These are phyloP conservation scores for Coecobrya sp. DNA, from an alignment of 2,888 invertebrate genomes.

Conservation along the genomic window DNA sequence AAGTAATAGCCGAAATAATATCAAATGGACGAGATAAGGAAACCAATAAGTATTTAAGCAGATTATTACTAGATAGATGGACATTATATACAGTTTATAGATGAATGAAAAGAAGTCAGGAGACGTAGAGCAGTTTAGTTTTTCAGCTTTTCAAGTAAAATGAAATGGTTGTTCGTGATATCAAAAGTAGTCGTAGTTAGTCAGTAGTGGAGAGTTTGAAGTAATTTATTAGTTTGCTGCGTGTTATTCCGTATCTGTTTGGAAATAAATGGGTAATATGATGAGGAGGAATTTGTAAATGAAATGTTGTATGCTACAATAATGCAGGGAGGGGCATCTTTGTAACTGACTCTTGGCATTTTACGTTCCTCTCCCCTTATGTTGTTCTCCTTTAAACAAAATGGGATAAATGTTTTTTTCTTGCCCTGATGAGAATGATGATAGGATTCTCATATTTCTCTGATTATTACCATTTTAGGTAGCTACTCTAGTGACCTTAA, in stretches of 20 bases:
- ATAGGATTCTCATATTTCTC: background rate
- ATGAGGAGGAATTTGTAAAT: background rate
- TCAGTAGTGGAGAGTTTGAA: background rate
- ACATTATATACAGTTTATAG: background rate
- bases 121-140: background rate
- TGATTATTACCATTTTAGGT: background rate
- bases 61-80: background rate
- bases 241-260: constrained; percentile 4
- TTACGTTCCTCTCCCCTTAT: background rate
- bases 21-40: background rate
- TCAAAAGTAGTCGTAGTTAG: background rate
- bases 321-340: background rate
- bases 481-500: background rate
- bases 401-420: background rate
- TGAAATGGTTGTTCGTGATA: constrained; percentile 24
- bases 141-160: constrained; percentile 16
- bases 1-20: background rate
- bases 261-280: background rate
- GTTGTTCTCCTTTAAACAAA: background rate
- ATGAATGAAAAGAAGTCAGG: background rate
- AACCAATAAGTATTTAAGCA: constrained; percentile 24
- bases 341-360: constrained; percentile 15
- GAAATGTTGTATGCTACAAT: background rate
- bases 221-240: constrained; percentile 31
- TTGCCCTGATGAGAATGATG: background rate